These are phyloP conservation scores for Campylomormyrus tamandua DNA, from an alignment of 2,113 vertebrate species.

Conservation along the genomic window DNA sequence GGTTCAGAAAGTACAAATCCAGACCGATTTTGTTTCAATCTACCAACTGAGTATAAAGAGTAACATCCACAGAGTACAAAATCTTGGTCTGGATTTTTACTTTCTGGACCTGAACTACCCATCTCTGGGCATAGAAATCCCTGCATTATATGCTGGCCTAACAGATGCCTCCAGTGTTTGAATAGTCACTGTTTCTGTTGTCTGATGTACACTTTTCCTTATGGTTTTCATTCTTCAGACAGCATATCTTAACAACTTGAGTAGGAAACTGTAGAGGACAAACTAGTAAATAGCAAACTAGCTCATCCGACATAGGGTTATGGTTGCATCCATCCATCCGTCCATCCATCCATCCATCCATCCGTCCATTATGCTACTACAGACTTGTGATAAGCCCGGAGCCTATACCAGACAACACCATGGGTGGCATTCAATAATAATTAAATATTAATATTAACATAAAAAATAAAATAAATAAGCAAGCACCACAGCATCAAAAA, in stretches of 20 bases:
- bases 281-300: neutral
- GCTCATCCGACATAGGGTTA: neutral
- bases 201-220: neutral
- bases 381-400: neutral
- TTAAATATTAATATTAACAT: neutral
- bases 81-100: neutral
- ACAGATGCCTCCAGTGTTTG: neutral
- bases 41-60: neutral
- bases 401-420: neutral
- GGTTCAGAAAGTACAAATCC: neutral
- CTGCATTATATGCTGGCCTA: neutral
- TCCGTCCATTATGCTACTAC: neutral
- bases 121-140: neutral
- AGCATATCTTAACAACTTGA: neutral
- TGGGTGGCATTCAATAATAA: neutral
- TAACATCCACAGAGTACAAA: neutral
- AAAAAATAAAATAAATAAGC: neutral
- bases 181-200: neutral
- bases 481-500: neutral
- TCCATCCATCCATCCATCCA: neutral
- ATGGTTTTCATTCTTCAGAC: neutral
- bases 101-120: neutral
- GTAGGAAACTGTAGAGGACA: neutral
- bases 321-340: neutral
- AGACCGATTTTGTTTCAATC: neutral